Conservation (phyloP, 2,113 vertebrate genomes). For the Phycodurus eques region DNA sequence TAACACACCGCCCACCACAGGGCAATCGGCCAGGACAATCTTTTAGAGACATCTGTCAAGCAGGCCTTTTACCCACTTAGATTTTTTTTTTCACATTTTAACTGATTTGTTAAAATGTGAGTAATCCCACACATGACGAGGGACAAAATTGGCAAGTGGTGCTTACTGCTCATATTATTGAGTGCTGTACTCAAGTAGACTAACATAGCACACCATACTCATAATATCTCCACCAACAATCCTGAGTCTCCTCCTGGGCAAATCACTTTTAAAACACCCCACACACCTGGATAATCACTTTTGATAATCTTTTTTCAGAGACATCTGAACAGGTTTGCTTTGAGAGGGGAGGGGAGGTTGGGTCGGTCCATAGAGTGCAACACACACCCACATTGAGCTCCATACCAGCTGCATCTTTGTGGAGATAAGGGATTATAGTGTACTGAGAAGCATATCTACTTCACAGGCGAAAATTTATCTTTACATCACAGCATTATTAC, state of each 20-base stretch:
- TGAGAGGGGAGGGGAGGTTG: neutral
- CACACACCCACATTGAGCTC: neutral
- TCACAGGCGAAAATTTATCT: slow-evolving; percentile 69
- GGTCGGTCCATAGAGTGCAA: neutral
- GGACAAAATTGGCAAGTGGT: neutral
- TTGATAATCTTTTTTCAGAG: neutral
- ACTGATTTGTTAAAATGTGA: neutral
- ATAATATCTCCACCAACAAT: no score
- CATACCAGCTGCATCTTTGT: slow-evolving; percentile 32
- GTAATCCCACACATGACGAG: neutral
- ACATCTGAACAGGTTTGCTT: neutral
- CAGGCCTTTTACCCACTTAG: no score
- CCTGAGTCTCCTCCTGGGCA: neutral
- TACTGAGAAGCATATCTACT: slow-evolving; percentile 47
- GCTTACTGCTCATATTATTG: no score
- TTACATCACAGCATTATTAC: slow-evolving; percentile 71
- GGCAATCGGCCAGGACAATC: no score
- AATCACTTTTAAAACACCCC: neutral
- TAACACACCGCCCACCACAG: no score
- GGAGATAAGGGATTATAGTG: slow-evolving; percentile 60
- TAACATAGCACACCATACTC: neutral
- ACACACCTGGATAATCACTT: neutral
- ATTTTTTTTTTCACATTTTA: no score
- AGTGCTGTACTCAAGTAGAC: neutral
- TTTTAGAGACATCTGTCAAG: no score